Evolutionary conservation across 2,797 vertebrate species (phyloP), one percentile per base, ranked within the genome.

Genomic region (Kryptolebias ocellatus): DNA sequence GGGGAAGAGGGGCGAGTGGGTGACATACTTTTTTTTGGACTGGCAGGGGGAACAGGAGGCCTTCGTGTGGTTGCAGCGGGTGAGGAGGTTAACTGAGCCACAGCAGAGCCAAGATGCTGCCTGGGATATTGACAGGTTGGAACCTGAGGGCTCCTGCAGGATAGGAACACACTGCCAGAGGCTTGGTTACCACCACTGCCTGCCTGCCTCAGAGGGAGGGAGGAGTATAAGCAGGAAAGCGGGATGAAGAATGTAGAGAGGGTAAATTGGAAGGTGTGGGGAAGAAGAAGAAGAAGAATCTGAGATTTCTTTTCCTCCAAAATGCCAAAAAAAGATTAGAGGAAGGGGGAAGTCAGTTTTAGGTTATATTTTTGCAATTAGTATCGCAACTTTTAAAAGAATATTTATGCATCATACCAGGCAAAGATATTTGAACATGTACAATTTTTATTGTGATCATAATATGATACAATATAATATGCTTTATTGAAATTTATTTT

Each of bases 61-160:
- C 75, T 79, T 77, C 75, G 79, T 87, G 83, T 53, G 76, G 84
- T 87, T 81, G 84, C 87, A 81, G 84, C 64, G 78, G 86, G 88
- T 85, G 89, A 91, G 84, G 87, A 93, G 92, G 92, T 93, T 94
- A 94, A 92, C 90, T 76, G 88, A 91, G 90, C 84, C 85, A 63
- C 87, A 79, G 90, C 87, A 83, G 85, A 88, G 90, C 85, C 72
- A 76, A 81, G 85, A 78, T 53, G 76, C 84, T 88, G 82, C 79
- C 87, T 86, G 90, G 82, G 85, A 93, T 94, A 94, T 94, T 94
- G 94, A 95, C 93, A 94, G 93, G 89, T 93, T 93, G 92, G 90
- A 92, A 94, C 93, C 93, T 81, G 91, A 92, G 93, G 94, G 94
- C 92, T 92, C 89, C 93, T 94, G 92, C 91, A 94, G 94, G 94